Evolutionary conservation across 2,888 invertebrate species (phyloP).

Genomic region (Glyphotaelius pellucidus): DNA sequence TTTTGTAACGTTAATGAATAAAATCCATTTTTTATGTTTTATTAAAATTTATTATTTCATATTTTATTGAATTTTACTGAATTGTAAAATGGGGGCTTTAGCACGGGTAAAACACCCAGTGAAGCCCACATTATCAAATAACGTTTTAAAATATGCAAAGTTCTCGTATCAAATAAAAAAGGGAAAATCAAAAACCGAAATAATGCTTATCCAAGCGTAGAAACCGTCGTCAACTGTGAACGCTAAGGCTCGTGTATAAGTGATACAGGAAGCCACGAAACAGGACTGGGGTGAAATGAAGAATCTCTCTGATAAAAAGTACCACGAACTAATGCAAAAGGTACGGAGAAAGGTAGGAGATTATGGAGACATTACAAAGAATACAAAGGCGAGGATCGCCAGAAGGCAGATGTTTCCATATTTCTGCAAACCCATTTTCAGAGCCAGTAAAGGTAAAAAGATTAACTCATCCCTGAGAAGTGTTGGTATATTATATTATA

Average conservation of each 20-base stretch:
- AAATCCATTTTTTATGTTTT: too few relatives aligned
- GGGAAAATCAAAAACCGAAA: not conserved
- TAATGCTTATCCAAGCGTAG: not conserved
- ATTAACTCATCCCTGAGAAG: not conserved
- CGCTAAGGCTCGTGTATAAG: not conserved
- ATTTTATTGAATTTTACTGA: too few relatives aligned
- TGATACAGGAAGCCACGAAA: not conserved
- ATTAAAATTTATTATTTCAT: too few relatives aligned
- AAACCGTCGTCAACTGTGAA: not conserved
- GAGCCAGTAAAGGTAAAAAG: not conserved
- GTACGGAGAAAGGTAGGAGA: not conserved
- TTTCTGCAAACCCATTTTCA: not conserved
- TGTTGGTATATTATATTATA: not conserved
- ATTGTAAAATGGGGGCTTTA: too few relatives aligned
- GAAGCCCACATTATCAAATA: too few relatives aligned
- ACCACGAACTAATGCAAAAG: not conserved
- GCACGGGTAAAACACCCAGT: too few relatives aligned
- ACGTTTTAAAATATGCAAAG: too few relatives aligned
- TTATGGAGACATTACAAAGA: not conserved
- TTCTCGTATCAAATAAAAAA: too few relatives aligned
- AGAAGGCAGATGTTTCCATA: not conserved
- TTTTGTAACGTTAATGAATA: too few relatives aligned
- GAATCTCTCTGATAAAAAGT: not conserved
- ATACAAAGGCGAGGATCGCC: not conserved
- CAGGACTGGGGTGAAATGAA: not conserved